Conservation (phyloP, 2,888 invertebrate genomes). For the Xestia ashworthii region DNA sequence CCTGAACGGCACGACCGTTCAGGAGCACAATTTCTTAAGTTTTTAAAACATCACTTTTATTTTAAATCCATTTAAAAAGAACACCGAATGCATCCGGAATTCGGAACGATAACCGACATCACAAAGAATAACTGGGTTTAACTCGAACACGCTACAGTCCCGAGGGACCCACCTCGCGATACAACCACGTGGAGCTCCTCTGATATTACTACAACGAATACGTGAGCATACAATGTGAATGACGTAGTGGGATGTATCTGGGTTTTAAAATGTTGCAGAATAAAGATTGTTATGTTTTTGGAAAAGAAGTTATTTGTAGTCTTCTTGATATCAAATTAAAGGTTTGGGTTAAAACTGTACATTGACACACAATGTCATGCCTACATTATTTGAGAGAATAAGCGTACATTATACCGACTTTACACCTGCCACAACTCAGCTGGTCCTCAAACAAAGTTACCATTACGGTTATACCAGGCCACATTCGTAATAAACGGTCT, state of each 20-base stretch:
- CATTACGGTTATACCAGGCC: background rate
- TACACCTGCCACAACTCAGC: background rate
- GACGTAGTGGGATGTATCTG: background rate
- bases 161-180: slow-evolving; percentile 2
- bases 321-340: background rate
- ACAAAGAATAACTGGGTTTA: background rate
- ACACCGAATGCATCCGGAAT: background rate
- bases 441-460: background rate
- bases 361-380: background rate
- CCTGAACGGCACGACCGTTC: no score
- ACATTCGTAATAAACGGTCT: background rate
- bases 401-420: background rate
- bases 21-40: background rate
- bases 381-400: background rate
- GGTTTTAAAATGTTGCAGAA: background rate
- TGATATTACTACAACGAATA: slow-evolving; percentile 29
- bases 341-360: background rate
- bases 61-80: background rate
- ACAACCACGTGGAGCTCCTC: background rate
- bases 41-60: background rate
- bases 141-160: slow-evolving; percentile 22
- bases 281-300: background rate
- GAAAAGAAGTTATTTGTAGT: background rate
- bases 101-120: background rate
- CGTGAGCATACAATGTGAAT: slow-evolving; percentile 8